These are phyloP conservation scores for Microplitis mediator DNA, from an alignment of 1,140 invertebrate genomes.

Conservation along the genomic window DNA sequence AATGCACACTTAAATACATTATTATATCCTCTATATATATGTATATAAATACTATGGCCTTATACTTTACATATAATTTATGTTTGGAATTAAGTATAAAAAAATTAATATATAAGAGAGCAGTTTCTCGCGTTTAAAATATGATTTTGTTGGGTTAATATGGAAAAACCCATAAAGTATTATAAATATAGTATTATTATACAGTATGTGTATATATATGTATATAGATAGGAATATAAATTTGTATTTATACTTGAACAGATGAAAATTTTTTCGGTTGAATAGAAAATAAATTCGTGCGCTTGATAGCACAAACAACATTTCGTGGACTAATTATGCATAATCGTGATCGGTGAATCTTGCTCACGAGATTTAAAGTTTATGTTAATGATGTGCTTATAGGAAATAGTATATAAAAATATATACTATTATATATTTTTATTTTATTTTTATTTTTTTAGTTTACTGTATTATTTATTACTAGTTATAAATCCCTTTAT, in stretches of 20 bases:
- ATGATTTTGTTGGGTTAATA: too few relatives aligned
- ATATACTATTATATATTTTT: background rate
- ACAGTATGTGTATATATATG: background rate
- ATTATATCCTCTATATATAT: background rate
- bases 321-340: conserved; percentile 30
- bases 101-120: background rate
- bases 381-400: conserved; percentile 21
- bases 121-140: too few relatives aligned
- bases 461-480: too few relatives aligned
- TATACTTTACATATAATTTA: background rate
- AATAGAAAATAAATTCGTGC: conserved; percentile 19
- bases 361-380: conserved; percentile 16
- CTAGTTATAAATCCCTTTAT: too few relatives aligned
- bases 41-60: background rate
- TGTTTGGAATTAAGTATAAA: background rate
- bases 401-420: conserved; percentile 2
- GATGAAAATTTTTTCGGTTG: too few relatives aligned
- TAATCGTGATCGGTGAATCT: conserved; percentile 24
- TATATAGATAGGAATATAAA: too few relatives aligned
- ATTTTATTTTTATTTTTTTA: too few relatives aligned
- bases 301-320: background rate
- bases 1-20: conserved; percentile 19
- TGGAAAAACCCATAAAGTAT: too few relatives aligned
- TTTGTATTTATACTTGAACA: too few relatives aligned
- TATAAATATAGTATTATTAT: background rate